Base-by-base conservation (phyloP, 2,888 invertebrate genomes). In the Prenolepis imparis region DNA sequence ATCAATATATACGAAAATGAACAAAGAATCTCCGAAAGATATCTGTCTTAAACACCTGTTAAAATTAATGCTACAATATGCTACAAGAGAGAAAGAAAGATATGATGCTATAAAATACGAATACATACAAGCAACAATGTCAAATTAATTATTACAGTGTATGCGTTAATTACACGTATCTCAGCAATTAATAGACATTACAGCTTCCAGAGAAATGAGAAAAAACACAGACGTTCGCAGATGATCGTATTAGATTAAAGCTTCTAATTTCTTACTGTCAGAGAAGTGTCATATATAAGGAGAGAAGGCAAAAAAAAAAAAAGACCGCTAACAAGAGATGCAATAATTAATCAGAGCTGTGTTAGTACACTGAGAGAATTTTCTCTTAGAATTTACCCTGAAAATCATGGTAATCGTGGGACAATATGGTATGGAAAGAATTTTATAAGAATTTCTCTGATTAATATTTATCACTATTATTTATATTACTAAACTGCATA, bases 341-440 rank as follows among this genome's bases (percentile, higher is more conserved):
- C 52, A 85, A 85, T 48, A 85, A 85, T 48, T 72, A 52, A 52
- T 41, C 24, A 15, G 11, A 24, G 18, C 39, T 61, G 41, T 61
- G 41, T 63, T 44, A 21, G 28, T 28, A 28, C n/a, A n/a, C n/a
- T n/a, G n/a, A n/a, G n/a, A n/a, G n/a, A n/a, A n/a, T n/a, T n/a
- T n/a, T n/a, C n/a, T n/a, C n/a, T n/a, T n/a, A n/a, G n/a, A n/a
- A n/a, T n/a, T n/a, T n/a, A n/a, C n/a, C n/a, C n/a, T n/a, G n/a
- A n/a, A n/a, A n/a, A n/a, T n/a, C n/a, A n/a, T n/a, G n/a, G n/a
- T n/a, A n/a, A n/a, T n/a, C n/a, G n/a, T n/a, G n/a, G n/a, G n/a
- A n/a, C n/a, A n/a, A n/a, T n/a, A n/a, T n/a, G n/a, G n/a, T n/a
- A n/a, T n/a, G n/a, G n/a, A n/a, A n/a, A n/a, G n/a, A n/a, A n/a